Evolutionary conservation across 2,888 invertebrate species (phyloP).

Genomic region (Pollenia amentaria): DNA sequence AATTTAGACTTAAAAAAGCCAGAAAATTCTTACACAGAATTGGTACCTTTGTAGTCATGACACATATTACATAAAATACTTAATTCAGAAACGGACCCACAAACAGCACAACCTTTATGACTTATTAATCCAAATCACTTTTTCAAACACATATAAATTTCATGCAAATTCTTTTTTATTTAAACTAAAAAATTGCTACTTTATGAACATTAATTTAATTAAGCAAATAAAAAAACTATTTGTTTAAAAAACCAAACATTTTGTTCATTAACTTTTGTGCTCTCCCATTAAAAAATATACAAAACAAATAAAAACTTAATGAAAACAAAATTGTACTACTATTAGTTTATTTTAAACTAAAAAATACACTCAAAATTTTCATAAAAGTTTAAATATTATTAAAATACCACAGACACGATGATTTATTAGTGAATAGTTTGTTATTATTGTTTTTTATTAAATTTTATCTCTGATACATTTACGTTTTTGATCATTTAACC

Average conservation of each 20-base stretch:
- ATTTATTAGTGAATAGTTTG: slow-evolving; percentile 44
- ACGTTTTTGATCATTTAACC: slow-evolving; percentile 47
- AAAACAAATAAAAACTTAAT: slow-evolving; percentile 26
- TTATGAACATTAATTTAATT: too few relatives aligned
- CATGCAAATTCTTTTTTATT: too few relatives aligned
- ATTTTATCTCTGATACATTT: slow-evolving; percentile 14
- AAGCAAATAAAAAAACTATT: not conserved
- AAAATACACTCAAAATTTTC: slow-evolving; percentile 3
- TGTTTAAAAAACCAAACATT: slow-evolving; percentile 35
- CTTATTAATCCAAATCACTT: too few relatives aligned
- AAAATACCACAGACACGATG: slow-evolving; percentile 34
- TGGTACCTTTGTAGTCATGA: too few relatives aligned
- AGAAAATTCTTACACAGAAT: too few relatives aligned
- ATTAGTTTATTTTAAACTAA: slow-evolving; percentile 22
- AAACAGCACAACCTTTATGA: too few relatives aligned
- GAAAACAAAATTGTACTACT: slow-evolving; percentile 11
- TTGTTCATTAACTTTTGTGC: slow-evolving; percentile 29
- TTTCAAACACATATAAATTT: too few relatives aligned
- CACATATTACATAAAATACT: too few relatives aligned
- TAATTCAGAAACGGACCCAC: too few relatives aligned
- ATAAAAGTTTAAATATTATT: slow-evolving; percentile 4
- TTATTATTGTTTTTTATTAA: not conserved
- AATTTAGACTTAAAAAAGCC: too few relatives aligned
- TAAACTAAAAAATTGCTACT: too few relatives aligned
- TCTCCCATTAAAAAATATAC: slow-evolving; percentile 19